Percentiles rank a stretch among this genome's conserved stretches.
phyloP scores from a whole-genome alignment of 2,797 vertebrate species.

The Melopsittacus undulatus region DNA sequence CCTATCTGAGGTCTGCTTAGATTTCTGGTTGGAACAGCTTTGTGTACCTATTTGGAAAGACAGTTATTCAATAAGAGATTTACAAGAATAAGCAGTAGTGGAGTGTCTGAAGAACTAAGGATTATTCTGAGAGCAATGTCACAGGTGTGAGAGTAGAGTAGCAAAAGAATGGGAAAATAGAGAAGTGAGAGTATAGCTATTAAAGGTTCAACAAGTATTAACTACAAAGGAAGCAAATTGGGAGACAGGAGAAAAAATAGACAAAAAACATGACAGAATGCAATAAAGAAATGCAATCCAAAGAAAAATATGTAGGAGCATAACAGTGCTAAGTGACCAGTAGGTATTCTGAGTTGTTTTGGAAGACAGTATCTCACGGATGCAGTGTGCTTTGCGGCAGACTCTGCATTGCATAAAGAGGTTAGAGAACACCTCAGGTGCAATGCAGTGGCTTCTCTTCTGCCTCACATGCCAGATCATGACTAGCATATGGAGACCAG shows the following conservation, averaged over 20 bases:
- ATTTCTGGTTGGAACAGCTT: neutral
- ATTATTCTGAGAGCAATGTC: neutral
- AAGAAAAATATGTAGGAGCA: neutral
- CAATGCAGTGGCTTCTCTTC: neutral
- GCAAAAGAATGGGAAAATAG: neutral
- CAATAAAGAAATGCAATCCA: neutral
- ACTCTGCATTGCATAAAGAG: accelerated
- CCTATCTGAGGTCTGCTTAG: neutral
- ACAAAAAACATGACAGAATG: neutral
- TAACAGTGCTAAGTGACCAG: neutral
- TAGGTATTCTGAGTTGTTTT: neutral
- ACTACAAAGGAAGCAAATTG: neutral
- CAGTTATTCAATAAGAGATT: neutral
- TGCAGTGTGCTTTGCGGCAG: neutral
- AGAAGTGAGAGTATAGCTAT: neutral
- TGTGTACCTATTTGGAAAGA: neutral
- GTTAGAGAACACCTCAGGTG: neutral
- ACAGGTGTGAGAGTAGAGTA: neutral
- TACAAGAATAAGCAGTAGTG: neutral
- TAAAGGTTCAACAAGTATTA: neutral
- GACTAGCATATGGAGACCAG: neutral
- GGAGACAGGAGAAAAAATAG: neutral
- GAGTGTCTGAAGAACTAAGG: neutral
- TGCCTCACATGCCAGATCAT: neutral
- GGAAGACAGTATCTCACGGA: neutral